Conservation (phyloP, 2,797 vertebrate species). For the Rhabdomys pumilio region DNA sequence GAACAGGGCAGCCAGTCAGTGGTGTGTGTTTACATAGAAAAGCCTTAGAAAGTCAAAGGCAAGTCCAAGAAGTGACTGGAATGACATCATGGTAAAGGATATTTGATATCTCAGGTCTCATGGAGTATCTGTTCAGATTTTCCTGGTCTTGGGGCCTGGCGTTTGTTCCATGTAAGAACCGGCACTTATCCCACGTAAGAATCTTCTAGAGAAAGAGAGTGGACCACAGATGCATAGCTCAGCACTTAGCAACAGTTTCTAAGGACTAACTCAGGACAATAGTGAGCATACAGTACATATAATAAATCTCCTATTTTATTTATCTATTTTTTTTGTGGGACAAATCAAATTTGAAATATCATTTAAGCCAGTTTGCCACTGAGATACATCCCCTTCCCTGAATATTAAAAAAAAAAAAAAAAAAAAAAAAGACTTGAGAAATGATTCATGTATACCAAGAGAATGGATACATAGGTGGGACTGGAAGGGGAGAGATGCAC, state of each 20-base stretch:
- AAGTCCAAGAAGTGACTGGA: constrained; percentile 7
- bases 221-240: not conserved
- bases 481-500: not conserved
- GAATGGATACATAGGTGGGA: constrained; percentile 9
- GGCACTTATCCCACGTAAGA: not conserved
- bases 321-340: not conserved
- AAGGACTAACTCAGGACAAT: not conserved
- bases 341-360: not conserved
- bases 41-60: constrained; percentile 25
- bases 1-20: not conserved
- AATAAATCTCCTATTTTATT: constrained; percentile 6
- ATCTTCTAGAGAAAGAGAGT: not conserved
- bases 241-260: not conserved
- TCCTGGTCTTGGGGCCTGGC: not conserved
- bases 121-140: constrained; percentile 44
- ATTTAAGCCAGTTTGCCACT: not conserved
- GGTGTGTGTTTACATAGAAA: constrained; percentile 1
- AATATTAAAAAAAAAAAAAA: not conserved
- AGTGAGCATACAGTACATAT: not conserved
- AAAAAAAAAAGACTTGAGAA: constrained; percentile 12
- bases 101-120: constrained; percentile 25
- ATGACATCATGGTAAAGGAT: not conserved
- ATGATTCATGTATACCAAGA: not conserved
- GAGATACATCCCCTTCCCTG: not conserved
- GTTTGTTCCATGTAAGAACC: not conserved